Percentiles rank a stretch among this genome's conserved stretches.
Evolutionary conservation across 2,113 vertebrate species (phyloP).

Genomic region (Cacatua alba): DNA sequence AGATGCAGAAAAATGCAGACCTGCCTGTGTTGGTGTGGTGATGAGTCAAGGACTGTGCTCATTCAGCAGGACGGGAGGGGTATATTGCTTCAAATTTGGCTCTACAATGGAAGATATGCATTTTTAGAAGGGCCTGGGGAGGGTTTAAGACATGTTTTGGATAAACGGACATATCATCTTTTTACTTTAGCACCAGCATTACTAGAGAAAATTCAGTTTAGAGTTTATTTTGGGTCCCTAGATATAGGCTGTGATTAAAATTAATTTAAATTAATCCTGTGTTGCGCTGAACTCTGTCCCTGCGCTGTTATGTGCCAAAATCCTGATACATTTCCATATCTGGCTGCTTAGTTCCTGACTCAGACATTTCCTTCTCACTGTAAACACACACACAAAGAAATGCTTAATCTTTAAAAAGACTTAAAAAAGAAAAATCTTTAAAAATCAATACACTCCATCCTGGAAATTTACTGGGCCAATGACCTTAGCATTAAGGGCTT

Average conservation of each 20-base stretch:
- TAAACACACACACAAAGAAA: not conserved
- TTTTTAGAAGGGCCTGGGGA: not conserved
- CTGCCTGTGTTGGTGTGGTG: not conserved
- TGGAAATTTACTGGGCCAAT: not conserved
- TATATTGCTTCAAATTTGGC: not conserved
- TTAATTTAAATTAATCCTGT: not conserved
- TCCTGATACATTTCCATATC: not conserved
- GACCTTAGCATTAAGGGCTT: not conserved
- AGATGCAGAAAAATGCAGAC: not conserved
- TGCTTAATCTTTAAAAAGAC: not conserved
- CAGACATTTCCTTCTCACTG: not conserved
- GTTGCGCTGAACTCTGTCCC: not conserved
- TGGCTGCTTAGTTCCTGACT: not conserved
- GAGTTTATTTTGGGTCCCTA: not conserved
- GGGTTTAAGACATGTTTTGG: not conserved
- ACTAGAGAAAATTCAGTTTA: not conserved
- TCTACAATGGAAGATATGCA: not conserved
- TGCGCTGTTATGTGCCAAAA: not conserved
- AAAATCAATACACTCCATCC: not conserved
- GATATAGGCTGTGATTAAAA: not conserved
- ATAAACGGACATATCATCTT: rapidly evolving
- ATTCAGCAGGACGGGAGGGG: rapidly evolving
- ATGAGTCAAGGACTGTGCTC: not conserved
- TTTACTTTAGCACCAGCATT: not conserved
- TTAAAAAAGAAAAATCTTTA: not conserved